Evolutionary conservation across 2,888 invertebrate species (phyloP).

Genomic region (Hirtodrosophila confusa): DNA sequence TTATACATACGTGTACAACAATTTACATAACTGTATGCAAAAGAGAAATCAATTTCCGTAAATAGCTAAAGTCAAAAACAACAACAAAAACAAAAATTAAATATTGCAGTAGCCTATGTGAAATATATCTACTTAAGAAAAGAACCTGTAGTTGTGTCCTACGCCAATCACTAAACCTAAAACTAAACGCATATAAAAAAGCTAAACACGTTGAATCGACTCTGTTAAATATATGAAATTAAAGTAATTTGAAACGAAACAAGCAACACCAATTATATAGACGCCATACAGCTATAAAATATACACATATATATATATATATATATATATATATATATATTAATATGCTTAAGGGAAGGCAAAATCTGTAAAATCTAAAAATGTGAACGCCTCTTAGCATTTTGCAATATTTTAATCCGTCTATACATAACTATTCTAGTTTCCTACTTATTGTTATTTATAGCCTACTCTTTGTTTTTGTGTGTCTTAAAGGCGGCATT

Average conservation of each 20-base stretch:
- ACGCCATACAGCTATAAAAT: slow-evolving; percentile 52
- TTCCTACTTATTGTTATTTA: slow-evolving; percentile 47
- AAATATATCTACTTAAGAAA: slow-evolving; percentile 46
- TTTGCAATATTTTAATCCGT: slow-evolving; percentile 74
- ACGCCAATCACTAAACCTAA: slow-evolving; percentile 61
- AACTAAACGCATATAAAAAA: slow-evolving; percentile 20
- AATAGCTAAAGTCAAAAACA: slow-evolving; percentile 50
- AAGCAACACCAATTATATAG: slow-evolving; percentile 25
- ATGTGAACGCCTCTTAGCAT: slow-evolving; percentile 37
- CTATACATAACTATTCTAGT: slow-evolving; percentile 32
- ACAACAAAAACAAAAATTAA: too few relatives aligned
- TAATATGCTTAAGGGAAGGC: slow-evolving; percentile 45
- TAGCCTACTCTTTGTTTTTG: slow-evolving; percentile 33
- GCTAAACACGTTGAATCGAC: slow-evolving; percentile 29
- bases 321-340: slow-evolving; percentile 3
- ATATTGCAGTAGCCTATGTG: slow-evolving; percentile 51
- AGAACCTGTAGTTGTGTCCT: slow-evolving; percentile 71
- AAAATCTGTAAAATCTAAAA: slow-evolving; percentile 16
- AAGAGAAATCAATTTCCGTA: slow-evolving; percentile 51
- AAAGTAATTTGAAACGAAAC: slow-evolving; percentile 3
- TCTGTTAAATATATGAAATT: slow-evolving; percentile 43
- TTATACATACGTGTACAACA: slow-evolving; percentile 72
- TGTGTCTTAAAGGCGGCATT: slow-evolving; percentile 7
- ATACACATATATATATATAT: slow-evolving; percentile 23
- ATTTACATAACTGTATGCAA: slow-evolving; percentile 63